A percentile compares a stretch with the other conserved stretches of the same genome.
These are phyloP conservation scores for Coleophora deauratella DNA, from an alignment of 2,888 invertebrate species.

Conservation along the genomic window DNA sequence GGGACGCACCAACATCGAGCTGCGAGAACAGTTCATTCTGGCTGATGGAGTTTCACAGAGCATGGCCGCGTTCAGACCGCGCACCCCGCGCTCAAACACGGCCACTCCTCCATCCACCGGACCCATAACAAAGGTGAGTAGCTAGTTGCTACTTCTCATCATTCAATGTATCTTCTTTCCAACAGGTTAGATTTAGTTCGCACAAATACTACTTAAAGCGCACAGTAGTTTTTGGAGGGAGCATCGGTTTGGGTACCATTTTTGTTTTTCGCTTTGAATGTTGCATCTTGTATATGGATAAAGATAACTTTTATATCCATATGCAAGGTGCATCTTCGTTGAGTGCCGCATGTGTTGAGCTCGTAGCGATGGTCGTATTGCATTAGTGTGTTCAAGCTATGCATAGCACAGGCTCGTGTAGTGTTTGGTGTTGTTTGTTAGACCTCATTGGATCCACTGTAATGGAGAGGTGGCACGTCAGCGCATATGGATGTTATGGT, in stretches of 20 bases:
- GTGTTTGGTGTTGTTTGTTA: constrained; percentile 70
- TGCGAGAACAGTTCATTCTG: constrained; percentile 98
- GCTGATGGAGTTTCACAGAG: constrained; percentile 99
- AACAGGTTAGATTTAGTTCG: constrained; percentile 51
- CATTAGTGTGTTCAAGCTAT: constrained; percentile 69
- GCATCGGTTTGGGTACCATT: constrained; percentile 64
- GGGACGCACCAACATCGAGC: constrained; percentile 99
- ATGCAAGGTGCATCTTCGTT: constrained; percentile 59
- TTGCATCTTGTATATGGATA: constrained; percentile 65
- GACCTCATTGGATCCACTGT: constrained; percentile 62
- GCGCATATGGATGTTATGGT: constrained; percentile 65
- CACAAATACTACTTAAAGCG: constrained; percentile 61
- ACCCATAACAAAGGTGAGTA: constrained; percentile 95
- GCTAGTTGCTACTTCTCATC: constrained; percentile 32
- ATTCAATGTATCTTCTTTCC: constrained; percentile 32
- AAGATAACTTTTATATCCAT: constrained; percentile 34
- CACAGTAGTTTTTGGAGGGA: constrained; percentile 71
- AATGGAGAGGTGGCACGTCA: constrained; percentile 72
- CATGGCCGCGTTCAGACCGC: constrained; percentile 98
- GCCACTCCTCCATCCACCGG: constrained; percentile 81
- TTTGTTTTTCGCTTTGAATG: constrained; percentile 50
- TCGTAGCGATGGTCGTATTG: constrained; percentile 69
- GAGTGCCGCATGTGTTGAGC: constrained; percentile 69
- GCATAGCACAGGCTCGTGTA: constrained; percentile 69
- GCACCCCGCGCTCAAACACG: constrained; percentile 88